Percentiles rank a stretch among this genome's conserved stretches.
These are phyloP conservation scores for Aptenodytes patagonicus DNA, from an alignment of 2,113 vertebrate genomes.

Conservation along the genomic window DNA sequence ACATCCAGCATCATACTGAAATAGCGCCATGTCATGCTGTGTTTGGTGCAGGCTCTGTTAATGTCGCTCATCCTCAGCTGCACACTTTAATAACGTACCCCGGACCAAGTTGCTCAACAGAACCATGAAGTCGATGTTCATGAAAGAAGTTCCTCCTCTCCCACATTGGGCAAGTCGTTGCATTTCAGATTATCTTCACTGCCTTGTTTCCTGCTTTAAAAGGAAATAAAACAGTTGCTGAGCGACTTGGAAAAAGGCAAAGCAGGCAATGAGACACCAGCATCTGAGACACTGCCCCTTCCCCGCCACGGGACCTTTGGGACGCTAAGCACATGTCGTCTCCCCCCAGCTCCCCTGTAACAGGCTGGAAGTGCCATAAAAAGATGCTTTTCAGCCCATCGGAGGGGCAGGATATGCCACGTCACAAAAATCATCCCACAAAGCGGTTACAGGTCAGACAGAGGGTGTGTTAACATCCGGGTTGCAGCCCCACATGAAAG, in stretches of 20 bases:
- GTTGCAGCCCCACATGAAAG: neutral
- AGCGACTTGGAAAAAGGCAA: neutral
- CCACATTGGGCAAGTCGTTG: slow-evolving; percentile 81
- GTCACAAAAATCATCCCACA: neutral
- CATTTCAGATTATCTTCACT: slow-evolving; percentile 82
- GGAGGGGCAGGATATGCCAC: neutral
- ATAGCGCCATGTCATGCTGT: slow-evolving; percentile 34
- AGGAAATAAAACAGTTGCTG: slow-evolving; percentile 13
- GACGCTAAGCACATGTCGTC: accelerated
- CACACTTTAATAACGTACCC: neutral
- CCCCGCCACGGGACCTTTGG: neutral
- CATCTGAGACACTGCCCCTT: neutral
- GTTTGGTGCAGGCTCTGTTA: slow-evolving; percentile 33
- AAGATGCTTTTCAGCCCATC: neutral
- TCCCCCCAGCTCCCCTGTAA: neutral
- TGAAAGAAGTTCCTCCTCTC: slow-evolving; percentile 86
- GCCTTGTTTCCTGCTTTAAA: slow-evolving; percentile 85
- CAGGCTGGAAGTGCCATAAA: neutral
- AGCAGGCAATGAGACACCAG: neutral
- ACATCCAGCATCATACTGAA: slow-evolving; percentile 29
- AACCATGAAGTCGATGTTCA: slow-evolving; percentile 60
- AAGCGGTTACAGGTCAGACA: neutral
- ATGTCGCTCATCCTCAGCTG: neutral
- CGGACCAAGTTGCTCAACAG: neutral
- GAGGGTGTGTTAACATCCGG: neutral